These are phyloP conservation scores for Cryptus viduatorius DNA, from an alignment of 2,888 invertebrate genomes.

Conservation along the genomic window DNA sequence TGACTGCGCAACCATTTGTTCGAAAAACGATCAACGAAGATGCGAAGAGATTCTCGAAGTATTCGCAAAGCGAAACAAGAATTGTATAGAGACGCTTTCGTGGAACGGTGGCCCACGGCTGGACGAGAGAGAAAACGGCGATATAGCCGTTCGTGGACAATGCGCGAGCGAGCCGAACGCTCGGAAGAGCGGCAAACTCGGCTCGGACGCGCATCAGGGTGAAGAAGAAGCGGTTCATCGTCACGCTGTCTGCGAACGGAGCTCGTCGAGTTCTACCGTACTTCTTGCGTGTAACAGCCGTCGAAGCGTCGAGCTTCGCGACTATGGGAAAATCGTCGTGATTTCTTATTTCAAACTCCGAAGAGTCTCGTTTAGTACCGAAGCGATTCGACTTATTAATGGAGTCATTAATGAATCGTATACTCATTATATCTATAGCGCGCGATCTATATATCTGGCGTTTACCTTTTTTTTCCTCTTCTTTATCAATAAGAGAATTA, in stretches of 20 bases:
- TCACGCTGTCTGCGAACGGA: slow-evolving; percentile 78
- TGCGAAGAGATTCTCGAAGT: neutral
- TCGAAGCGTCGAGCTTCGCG: slow-evolving; percentile 7
- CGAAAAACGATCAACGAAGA: slow-evolving; percentile 1
- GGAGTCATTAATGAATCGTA: slow-evolving; percentile 2
- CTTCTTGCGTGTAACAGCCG: slow-evolving; percentile 36
- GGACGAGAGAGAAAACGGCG: slow-evolving; percentile 42
- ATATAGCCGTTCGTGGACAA: slow-evolving; percentile 44
- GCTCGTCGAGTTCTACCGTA: slow-evolving; percentile 54
- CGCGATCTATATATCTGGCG: neutral
- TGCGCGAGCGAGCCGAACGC: slow-evolving; percentile 9
- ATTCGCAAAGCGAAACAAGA: slow-evolving; percentile 24
- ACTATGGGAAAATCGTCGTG: slow-evolving; percentile 30
- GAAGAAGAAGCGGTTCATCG: slow-evolving; percentile 75
- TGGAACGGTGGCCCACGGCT: slow-evolving; percentile 31
- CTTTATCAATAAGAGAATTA: slow-evolving; percentile 43
- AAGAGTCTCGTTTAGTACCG: neutral
- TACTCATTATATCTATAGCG: neutral
- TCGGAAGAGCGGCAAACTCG: neutral
- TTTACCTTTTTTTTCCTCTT: neutral
- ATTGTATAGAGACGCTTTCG: neutral
- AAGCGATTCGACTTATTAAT: slow-evolving; percentile 9
- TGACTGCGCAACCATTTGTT: too few relatives aligned
- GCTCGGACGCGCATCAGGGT: slow-evolving; percentile 46
- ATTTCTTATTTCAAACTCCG: slow-evolving; percentile 43